Evolutionary conservation across 2,113 vertebrate genomes (phyloP).

Genomic region (Polypterus bichir): DNA sequence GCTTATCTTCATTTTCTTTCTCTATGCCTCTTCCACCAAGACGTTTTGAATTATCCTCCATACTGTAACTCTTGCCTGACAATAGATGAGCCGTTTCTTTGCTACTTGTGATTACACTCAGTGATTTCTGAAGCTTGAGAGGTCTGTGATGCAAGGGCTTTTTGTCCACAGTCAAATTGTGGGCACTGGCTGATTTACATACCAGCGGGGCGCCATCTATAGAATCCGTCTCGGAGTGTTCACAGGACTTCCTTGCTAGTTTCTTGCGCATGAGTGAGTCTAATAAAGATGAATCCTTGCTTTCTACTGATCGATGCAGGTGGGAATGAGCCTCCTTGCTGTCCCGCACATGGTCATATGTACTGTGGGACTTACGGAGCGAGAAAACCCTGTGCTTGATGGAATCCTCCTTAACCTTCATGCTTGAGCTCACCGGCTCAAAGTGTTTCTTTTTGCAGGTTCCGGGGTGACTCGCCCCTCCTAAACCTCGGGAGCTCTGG

Average conservation of each 20-base stretch:
- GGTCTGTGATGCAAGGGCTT: slow-evolving; percentile 38
- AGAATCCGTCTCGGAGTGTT: slow-evolving; percentile 51
- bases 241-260: slow-evolving; percentile 23
- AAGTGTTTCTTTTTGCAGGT: slow-evolving; percentile 39
- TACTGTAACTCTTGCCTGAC: slow-evolving; percentile 33
- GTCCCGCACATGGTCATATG: slow-evolving; percentile 35
- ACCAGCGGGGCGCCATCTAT: slow-evolving; percentile 50
- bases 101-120: slow-evolving; percentile 36
- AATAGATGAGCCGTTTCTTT: slow-evolving; percentile 41
- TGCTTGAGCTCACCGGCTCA: slow-evolving; percentile 23
- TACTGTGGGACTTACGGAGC: slow-evolving; percentile 51
- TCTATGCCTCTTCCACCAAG: slow-evolving; percentile 17
- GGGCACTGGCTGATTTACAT: slow-evolving; percentile 77
- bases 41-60: slow-evolving; percentile 22
- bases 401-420: slow-evolving; percentile 35
- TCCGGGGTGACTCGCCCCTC: slow-evolving; percentile 28
- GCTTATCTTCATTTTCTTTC: slow-evolving; percentile 19
- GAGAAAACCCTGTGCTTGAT: slow-evolving; percentile 33
- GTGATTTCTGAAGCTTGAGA: slow-evolving; percentile 59
- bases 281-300: slow-evolving; percentile 35
- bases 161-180: slow-evolving; percentile 59
- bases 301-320: slow-evolving; percentile 10
- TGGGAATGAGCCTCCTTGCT: slow-evolving; percentile 13
- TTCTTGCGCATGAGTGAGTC: slow-evolving; percentile 39
- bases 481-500: background rate